These are phyloP conservation scores for Hyppa rectilinea DNA, from an alignment of 2,888 invertebrate genomes.

Conservation along the genomic window DNA sequence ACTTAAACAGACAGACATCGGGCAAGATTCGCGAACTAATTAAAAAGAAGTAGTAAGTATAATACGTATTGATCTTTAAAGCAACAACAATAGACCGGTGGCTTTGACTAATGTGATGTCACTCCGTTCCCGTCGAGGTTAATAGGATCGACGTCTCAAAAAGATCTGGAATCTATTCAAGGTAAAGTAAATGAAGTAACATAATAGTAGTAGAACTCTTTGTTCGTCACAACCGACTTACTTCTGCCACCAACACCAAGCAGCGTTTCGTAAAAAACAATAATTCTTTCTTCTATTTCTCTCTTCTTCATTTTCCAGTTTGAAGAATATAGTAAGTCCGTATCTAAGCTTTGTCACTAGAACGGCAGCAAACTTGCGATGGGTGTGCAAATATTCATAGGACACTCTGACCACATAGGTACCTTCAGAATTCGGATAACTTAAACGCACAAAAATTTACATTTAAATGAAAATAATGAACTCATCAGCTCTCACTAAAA, in stretches of 20 bases:
- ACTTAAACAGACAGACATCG: background rate
- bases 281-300: background rate
- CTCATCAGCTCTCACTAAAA: background rate
- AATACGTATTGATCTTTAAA: background rate
- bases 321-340: background rate
- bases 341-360: background rate
- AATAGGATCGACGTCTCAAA: background rate
- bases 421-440: background rate
- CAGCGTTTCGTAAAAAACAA: background rate
- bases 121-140: background rate
- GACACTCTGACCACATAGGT: background rate
- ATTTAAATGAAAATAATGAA: background rate
- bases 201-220: background rate
- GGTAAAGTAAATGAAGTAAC: background rate
- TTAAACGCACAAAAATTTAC: background rate
- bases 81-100: background rate
- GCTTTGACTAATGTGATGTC: conserved; percentile 4
- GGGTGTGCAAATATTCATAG: background rate
- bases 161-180: background rate
- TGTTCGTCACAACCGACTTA: background rate
- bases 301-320: background rate
- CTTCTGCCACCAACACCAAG: background rate
- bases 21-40: background rate
- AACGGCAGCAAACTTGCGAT: background rate
- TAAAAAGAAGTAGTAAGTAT: background rate